phyloP scores from a whole-genome alignment of 2,113 vertebrate species.

The Ictalurus punctatus region DNA sequence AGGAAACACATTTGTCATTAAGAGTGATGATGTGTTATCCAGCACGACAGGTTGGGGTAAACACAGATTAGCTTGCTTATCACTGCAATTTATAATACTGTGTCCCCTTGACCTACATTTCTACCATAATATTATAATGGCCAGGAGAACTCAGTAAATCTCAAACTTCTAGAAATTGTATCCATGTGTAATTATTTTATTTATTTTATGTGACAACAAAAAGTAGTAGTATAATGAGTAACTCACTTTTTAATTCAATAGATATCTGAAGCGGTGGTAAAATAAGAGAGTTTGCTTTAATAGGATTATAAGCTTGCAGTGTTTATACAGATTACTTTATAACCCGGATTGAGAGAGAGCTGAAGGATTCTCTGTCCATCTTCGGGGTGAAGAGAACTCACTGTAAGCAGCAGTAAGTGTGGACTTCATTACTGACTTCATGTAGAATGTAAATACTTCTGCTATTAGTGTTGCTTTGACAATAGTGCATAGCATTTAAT shows the following conservation, averaged over 20 bases:
- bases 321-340: conserved; percentile 85
- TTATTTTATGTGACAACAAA: background rate
- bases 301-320: conserved; percentile 81
- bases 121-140: background rate
- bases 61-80: conserved; percentile 71
- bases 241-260: background rate
- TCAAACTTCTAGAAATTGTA: background rate
- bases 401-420: conserved; percentile 65
- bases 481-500: background rate
- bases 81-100: conserved; percentile 55
- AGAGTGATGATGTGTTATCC: conserved; percentile 51
- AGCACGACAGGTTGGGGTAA: conserved; percentile 70
- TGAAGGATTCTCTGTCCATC: conserved; percentile 65
- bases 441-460: conserved; percentile 23
- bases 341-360: conserved; percentile 73
- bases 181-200: background rate
- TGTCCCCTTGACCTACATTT: conserved; percentile 57
- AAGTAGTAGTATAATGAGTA: background rate
- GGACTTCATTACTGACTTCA: conserved; percentile 17
- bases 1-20: conserved; percentile 48
- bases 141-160: background rate
- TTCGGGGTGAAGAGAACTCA: conserved; percentile 63
- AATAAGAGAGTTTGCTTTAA: conserved; percentile 67
- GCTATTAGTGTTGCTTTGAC: background rate
- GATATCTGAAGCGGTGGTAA: conserved; percentile 5